Percentiles rank a stretch among this genome's conserved stretches.
phyloP scores from a whole-genome alignment of 2,888 invertebrate genomes.

The Dysmachus trigonus region DNA sequence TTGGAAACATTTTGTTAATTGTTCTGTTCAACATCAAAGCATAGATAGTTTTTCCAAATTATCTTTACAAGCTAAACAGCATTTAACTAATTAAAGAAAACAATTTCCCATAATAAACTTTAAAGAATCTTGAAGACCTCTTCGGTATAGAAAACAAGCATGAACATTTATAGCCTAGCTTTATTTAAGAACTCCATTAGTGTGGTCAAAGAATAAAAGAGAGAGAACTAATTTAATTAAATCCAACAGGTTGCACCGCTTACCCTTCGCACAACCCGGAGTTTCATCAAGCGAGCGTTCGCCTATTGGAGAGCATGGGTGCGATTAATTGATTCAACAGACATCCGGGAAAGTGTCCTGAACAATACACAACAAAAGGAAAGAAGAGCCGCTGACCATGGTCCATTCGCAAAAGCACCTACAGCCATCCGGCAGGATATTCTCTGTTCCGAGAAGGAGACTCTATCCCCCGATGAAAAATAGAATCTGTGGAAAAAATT shows the following conservation, averaged over 20 bases:
- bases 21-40: background rate
- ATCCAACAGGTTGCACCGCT: slow-evolving; percentile 24
- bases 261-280: background rate
- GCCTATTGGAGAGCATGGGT: slow-evolving; percentile 1
- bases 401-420: background rate
- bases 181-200: slow-evolving; percentile 6
- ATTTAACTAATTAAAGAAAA: background rate
- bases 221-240: slow-evolving; percentile 28
- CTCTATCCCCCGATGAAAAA: slow-evolving; percentile 24
- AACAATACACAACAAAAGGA: background rate
- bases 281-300: background rate
- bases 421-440: background rate
- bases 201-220: background rate
- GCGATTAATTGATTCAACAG: slow-evolving; percentile 40
- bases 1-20: background rate
- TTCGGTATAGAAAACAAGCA: background rate
- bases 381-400: background rate
- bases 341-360: slow-evolving; percentile 16
- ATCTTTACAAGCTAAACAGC: background rate
- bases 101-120: background rate
- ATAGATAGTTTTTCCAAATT: background rate
- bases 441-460: background rate
- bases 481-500: background rate
- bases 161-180: background rate
- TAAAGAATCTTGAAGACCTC: background rate